phyloP scores from a whole-genome alignment of 1,140 invertebrate genomes.

The Dendrolimus punctatus region DNA sequence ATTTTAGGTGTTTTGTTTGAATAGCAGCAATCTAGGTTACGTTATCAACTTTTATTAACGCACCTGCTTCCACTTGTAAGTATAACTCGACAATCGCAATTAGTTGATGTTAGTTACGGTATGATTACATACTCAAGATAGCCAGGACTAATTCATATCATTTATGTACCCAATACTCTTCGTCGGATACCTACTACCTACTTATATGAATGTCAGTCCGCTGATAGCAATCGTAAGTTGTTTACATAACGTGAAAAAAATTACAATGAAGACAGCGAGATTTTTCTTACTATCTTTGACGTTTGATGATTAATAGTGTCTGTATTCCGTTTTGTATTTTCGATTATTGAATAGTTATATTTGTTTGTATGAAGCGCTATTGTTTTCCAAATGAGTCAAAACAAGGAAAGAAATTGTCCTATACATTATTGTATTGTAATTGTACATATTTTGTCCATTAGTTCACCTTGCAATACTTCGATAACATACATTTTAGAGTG shows the following conservation, averaged over 20 bases:
- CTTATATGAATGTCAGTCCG: no score
- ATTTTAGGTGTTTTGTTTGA: background rate
- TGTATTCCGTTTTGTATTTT: no score
- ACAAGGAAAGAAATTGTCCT: no score
- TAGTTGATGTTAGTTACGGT: slow-evolving; percentile 12
- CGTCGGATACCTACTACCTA: background rate
- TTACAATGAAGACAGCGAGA: no score
- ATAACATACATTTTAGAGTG: slow-evolving; percentile 22
- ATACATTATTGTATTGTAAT: no score
- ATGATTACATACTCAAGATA: background rate
- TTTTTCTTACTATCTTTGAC: no score
- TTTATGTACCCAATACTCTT: slow-evolving; percentile 13
- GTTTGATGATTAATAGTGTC: no score
- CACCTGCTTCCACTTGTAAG: slow-evolving; percentile 14
- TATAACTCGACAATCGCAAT: slow-evolving; percentile 4
- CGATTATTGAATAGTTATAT: no score
- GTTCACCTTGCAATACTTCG: background rate
- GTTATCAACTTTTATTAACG: slow-evolving; percentile 17
- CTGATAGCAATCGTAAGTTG: background rate
- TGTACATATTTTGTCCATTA: no score
- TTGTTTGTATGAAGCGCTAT: no score
- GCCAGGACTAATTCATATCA: slow-evolving; percentile 10
- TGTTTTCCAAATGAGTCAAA: no score
- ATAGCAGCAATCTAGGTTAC: slow-evolving; percentile 20
- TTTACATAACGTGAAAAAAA: no score